phyloP scores from a whole-genome alignment of 2,113 vertebrate species.

The Lepisosteus osseus region DNA sequence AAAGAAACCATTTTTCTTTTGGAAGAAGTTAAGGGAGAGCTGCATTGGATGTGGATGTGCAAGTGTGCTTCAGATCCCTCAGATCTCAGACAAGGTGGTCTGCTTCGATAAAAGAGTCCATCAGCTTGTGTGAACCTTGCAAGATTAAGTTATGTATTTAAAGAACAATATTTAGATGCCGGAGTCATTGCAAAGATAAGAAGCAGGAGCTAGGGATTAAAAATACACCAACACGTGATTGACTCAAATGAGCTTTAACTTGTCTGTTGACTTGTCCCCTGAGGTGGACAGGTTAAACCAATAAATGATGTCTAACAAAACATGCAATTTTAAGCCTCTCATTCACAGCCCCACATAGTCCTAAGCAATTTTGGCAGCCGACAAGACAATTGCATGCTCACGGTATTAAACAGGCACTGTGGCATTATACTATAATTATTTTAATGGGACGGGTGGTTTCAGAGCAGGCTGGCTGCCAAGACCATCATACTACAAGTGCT shows the following conservation, averaged over 20 bases:
- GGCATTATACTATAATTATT: conserved; percentile 1
- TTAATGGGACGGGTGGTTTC: neutral
- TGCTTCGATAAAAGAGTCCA: no score
- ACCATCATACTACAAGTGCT: neutral
- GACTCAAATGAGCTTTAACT: neutral
- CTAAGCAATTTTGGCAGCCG: neutral
- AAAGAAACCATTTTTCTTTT: no score
- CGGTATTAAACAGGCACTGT: neutral
- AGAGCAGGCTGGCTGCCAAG: neutral
- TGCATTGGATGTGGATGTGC: no score
- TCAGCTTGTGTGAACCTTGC: no score
- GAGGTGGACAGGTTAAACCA: neutral
- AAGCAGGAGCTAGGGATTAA: no score
- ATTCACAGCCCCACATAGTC: neutral
- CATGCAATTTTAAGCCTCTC: neutral
- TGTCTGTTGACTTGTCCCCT: neutral
- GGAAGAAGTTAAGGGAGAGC: no score
- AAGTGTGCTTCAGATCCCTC: no score
- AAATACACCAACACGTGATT: neutral
- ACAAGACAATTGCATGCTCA: neutral
- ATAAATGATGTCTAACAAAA: neutral
- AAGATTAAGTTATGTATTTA: no score
- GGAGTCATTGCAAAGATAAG: no score
- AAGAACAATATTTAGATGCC: no score
- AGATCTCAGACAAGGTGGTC: no score